Evolutionary conservation across 2,888 invertebrate genomes (phyloP).

Genomic region (Lasioglossum oenotherae): DNA sequence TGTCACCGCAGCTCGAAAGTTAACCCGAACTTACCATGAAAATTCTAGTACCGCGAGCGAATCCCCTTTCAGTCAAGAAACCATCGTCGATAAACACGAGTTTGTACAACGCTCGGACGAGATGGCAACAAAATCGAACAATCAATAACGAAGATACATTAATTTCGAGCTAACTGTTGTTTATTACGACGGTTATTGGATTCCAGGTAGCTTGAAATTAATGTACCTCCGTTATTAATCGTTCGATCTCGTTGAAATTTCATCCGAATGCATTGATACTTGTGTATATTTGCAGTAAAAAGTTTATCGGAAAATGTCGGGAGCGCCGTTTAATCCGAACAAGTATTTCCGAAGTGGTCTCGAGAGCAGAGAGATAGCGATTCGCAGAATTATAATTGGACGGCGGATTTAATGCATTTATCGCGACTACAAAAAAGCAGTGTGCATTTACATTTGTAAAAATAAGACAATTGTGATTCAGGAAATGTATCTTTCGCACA

Average conservation of each 20-base stretch:
- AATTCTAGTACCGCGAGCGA: conserved; percentile 32
- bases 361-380: background rate
- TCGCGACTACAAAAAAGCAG: background rate
- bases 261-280: background rate
- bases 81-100: background rate
- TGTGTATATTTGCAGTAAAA: background rate
- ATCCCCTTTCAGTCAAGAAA: background rate
- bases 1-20: conserved; percentile 48
- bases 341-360: background rate
- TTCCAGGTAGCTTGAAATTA: background rate
- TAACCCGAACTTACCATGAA: conserved; percentile 49
- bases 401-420: background rate
- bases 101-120: background rate
- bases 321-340: background rate
- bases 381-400: background rate
- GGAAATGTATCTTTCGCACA: background rate
- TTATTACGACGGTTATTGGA: background rate
- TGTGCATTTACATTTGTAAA: background rate
- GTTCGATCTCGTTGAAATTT: conserved; percentile 6
- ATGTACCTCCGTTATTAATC: conserved; percentile 2
- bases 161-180: background rate
- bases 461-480: background rate
- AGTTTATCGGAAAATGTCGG: background rate
- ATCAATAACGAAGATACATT: conserved; percentile 1
- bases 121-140: background rate